phyloP scores from a whole-genome alignment of 2,888 invertebrate species.

The Dasypolia templi region DNA sequence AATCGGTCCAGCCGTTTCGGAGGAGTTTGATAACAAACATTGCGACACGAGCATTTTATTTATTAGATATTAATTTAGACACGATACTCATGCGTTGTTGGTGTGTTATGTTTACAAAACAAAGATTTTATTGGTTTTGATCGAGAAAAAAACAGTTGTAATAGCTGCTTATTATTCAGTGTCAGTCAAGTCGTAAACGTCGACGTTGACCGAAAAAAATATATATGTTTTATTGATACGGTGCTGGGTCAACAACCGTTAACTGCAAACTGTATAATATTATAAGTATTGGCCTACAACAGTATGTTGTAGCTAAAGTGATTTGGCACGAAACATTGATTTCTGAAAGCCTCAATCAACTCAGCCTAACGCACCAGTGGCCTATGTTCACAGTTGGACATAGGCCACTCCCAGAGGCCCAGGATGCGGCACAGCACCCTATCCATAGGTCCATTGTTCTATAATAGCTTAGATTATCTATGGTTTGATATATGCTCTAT shows the following conservation, averaged over 20 bases:
- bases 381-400: no score
- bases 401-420: no score
- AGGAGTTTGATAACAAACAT: no score
- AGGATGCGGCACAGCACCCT: no score
- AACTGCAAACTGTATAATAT: slow-evolving; percentile 17
- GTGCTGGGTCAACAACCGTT: slow-evolving; percentile 31
- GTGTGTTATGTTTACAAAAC: slow-evolving; percentile 45
- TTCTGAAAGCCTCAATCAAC: background rate
- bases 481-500: no score
- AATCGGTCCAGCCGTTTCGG: no score
- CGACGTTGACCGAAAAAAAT: slow-evolving; percentile 48
- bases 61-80: no score
- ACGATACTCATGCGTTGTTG: no score
- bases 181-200: slow-evolving; percentile 43
- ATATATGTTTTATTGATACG: slow-evolving; percentile 36
- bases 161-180: slow-evolving; percentile 43
- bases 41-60: no score
- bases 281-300: slow-evolving; percentile 6
- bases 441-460: no score
- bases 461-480: no score
- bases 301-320: background rate
- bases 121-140: slow-evolving; percentile 28
- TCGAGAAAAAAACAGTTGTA: background rate
- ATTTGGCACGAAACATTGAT: background rate
- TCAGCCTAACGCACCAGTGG: no score